Conservation (phyloP, 2,888 invertebrate species). For the Amphipoea oculea region DNA sequence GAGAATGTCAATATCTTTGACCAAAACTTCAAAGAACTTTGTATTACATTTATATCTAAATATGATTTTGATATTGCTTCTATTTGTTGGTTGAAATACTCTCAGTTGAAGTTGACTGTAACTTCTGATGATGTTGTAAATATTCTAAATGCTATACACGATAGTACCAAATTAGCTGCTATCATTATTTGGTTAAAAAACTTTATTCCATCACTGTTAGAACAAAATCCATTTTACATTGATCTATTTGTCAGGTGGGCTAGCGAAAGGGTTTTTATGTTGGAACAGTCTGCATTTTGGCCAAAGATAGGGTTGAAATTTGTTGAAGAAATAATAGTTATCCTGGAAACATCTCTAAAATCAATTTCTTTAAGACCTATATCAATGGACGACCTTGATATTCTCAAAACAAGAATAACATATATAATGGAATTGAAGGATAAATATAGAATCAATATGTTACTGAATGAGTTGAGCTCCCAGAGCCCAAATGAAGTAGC, state of each 20-base stretch:
- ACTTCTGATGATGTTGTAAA: slow-evolving; percentile 77
- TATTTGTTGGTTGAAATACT: slow-evolving; percentile 87
- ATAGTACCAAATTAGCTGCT: slow-evolving; percentile 85
- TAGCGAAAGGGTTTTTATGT: slow-evolving; percentile 83
- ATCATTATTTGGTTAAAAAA: slow-evolving; percentile 87
- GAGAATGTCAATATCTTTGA: slow-evolving; percentile 79
- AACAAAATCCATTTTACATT: slow-evolving; percentile 85
- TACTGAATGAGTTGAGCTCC: slow-evolving; percentile 84
- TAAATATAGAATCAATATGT: slow-evolving; percentile 87
- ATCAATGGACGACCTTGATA: slow-evolving; percentile 86
- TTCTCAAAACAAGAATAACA: slow-evolving; percentile 82
- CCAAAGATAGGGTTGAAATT: slow-evolving; percentile 88
- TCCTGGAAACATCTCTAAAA: slow-evolving; percentile 82
- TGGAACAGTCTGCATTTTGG: slow-evolving; percentile 88
- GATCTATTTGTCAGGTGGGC: slow-evolving; percentile 88
- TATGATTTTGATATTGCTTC: slow-evolving; percentile 86
- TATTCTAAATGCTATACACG: slow-evolving; percentile 83
- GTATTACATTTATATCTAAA: slow-evolving; percentile 81
- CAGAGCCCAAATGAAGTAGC: slow-evolving; percentile 85
- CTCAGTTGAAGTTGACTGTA: slow-evolving; percentile 76
- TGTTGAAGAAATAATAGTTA: slow-evolving; percentile 81
- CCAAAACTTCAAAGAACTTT: slow-evolving; percentile 79
- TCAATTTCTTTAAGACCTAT: slow-evolving; percentile 82
- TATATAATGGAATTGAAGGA: slow-evolving; percentile 86
- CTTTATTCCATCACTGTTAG: slow-evolving; percentile 83